Conservation (phyloP, 1,140 invertebrate genomes). For the Cotesia vestalis region DNA sequence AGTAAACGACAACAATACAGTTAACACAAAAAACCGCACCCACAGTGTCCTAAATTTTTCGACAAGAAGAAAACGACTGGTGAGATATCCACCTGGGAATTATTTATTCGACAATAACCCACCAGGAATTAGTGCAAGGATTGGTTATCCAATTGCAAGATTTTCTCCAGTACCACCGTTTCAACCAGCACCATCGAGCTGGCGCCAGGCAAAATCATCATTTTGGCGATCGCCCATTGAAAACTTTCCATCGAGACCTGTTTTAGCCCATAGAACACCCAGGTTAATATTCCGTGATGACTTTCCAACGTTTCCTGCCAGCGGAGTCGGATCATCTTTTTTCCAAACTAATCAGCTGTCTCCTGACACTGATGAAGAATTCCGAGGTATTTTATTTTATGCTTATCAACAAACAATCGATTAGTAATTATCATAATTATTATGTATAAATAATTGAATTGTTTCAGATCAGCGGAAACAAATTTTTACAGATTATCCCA, state of each 20-base stretch:
- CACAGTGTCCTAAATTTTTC: neutral
- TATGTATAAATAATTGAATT: slow-evolving; percentile 18
- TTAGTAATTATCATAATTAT: slow-evolving; percentile 32
- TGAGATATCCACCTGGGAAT: slow-evolving; percentile 46
- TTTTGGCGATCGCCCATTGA: slow-evolving; percentile 53
- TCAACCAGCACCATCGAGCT: slow-evolving; percentile 41
- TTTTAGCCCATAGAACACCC: slow-evolving; percentile 66
- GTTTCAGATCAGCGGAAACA: slow-evolving; percentile 64
- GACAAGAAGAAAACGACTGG: slow-evolving; percentile 50
- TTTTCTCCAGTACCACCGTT: slow-evolving; percentile 43
- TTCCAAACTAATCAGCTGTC: slow-evolving; percentile 60
- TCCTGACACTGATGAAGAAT: slow-evolving; percentile 60
- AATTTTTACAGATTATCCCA: slow-evolving; percentile 60
- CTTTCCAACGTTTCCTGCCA: slow-evolving; percentile 51
- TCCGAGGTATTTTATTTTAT: slow-evolving; percentile 53
- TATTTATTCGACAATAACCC: slow-evolving; percentile 46
- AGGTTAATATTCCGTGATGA: slow-evolving; percentile 66
- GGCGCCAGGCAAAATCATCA: slow-evolving; percentile 60
- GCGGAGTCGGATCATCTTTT: slow-evolving; percentile 51
- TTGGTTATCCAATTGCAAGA: slow-evolving; percentile 44
- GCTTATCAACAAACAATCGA: neutral
- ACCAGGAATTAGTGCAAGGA: slow-evolving; percentile 42
- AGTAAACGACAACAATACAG: neutral
- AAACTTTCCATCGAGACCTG: slow-evolving; percentile 50
- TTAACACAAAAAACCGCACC: neutral